Conservation (phyloP, 2,888 invertebrate genomes). For the Polydesmus complanatus region DNA sequence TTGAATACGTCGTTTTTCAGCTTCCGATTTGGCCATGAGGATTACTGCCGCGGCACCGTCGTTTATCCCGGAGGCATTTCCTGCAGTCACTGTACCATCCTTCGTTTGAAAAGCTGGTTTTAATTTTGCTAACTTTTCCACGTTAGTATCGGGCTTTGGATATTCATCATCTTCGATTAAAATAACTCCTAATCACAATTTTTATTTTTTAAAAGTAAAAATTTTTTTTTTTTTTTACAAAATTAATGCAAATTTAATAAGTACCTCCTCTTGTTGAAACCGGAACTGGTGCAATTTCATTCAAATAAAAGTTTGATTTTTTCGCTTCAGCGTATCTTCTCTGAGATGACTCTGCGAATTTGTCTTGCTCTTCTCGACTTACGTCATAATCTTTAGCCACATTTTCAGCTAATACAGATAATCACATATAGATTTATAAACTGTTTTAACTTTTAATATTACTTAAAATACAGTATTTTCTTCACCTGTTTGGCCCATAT, state of each 20-base stretch:
- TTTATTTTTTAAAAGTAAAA: no score
- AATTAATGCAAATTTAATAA: background rate
- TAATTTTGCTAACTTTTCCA: conserved; percentile 46
- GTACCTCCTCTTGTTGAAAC: background rate
- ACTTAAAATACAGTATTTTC: background rate
- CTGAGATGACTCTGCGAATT: conserved; percentile 53
- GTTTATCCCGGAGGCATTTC: conserved; percentile 65
- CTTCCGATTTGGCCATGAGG: conserved; percentile 48
- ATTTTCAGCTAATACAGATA: conserved; percentile 49
- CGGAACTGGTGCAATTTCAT: conserved; percentile 54
- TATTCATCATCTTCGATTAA: conserved; percentile 51
- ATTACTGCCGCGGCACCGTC: conserved; percentile 82
- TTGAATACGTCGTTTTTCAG: conserved; percentile 40
- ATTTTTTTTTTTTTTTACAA: no score
- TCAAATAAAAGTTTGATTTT: conserved; percentile 45
- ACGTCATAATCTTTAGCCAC: conserved; percentile 51
- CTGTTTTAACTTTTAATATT: no score
- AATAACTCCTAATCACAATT: no score
- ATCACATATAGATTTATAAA: background rate
- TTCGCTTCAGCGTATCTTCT: conserved; percentile 47
- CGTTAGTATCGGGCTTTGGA: conserved; percentile 46
- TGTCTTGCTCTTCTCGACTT: conserved; percentile 53
- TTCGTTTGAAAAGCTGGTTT: conserved; percentile 49
- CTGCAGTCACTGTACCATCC: conserved; percentile 53
- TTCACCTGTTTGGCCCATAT: conserved; percentile 65